Base-by-base conservation (phyloP, 2,888 invertebrate genomes). In the Chouioia cunea region DNA sequence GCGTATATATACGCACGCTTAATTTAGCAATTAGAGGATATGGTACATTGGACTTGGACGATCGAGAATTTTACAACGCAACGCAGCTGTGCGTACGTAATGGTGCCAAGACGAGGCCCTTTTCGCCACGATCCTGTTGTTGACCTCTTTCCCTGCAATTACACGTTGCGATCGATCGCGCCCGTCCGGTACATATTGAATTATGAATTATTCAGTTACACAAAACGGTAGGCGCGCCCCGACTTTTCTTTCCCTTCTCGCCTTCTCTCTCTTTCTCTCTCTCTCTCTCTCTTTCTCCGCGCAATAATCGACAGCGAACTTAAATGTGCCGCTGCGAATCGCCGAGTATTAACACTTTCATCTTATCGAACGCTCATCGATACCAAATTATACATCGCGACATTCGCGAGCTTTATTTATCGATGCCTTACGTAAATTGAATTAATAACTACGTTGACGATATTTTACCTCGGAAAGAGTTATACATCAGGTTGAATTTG, bases 161-260 rank as follows among this genome's bases (percentile, higher is more conserved):
- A 65, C 36, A 36, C 36, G 23, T 4, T 15, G 44, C 4, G 10
- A 36, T 22, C 63, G 69, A 69, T 69, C 68, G 68, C 57, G 62
- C 63, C 50, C 22, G 44, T 23, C 36, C 56, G 60, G 20, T 27
- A 43, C 36, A 57, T 63, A 63, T 57, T 63, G 56, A 69, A 69
- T 69, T 69, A 69, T 69, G 63, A 69, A 69, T 69, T 69, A 69
- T 69, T 69, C 69, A 69, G 58, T 58, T 58, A 58, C 22, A 65
- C 63, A 43, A 48, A 56, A 43, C 47, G 58, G 66, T 27, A 59
- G 58, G 66, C 47, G 66, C 27, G 53, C 43, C 15, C 20, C 14
- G 43, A 16, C 18, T n/a, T 14, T 47, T 47, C n/a, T 14, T 23
- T 23, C 27, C 15, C 36, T 12, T 12, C 6, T 47, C 23, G 12